Conservation (phyloP, 2,888 invertebrate species). For the Neoaliturus tenellus region DNA sequence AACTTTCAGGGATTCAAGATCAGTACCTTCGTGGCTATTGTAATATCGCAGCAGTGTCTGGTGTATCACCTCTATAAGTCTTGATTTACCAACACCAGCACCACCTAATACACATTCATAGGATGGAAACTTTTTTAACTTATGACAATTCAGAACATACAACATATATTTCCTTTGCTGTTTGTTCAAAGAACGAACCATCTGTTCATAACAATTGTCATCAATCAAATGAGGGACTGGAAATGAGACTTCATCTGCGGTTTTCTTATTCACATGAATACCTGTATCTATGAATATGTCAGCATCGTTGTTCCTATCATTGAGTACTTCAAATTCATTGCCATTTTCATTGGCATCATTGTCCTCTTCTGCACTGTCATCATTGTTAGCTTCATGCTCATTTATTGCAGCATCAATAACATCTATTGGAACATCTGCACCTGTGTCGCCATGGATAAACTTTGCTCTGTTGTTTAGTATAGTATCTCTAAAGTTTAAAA, state of each 20-base stretch:
- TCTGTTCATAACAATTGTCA: background rate
- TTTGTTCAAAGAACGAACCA: background rate
- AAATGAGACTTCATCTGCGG: background rate
- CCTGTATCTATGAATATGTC: conserved; percentile 6
- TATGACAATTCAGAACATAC: background rate
- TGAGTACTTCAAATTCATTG: conserved; percentile 36
- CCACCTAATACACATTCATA: background rate
- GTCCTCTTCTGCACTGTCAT: background rate
- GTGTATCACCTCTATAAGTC: conserved; percentile 61
- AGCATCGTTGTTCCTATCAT: conserved; percentile 48
- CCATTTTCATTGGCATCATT: background rate
- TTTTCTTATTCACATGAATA: background rate
- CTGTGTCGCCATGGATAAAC: background rate
- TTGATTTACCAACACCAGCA: conserved; percentile 53
- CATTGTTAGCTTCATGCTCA: background rate
- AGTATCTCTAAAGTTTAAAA: background rate
- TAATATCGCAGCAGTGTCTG: conserved; percentile 57
- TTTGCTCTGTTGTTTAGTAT: conserved; percentile 2
- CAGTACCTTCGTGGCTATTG: conserved; percentile 38
- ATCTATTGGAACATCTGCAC: background rate
- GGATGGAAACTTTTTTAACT: background rate
- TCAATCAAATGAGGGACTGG: background rate
- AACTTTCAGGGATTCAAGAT: conserved; percentile 48
- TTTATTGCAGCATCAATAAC: background rate
- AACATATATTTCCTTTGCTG: background rate